These are phyloP conservation scores for Marmota flaviventris DNA, from an alignment of 2,113 vertebrate species.

Conservation along the genomic window DNA sequence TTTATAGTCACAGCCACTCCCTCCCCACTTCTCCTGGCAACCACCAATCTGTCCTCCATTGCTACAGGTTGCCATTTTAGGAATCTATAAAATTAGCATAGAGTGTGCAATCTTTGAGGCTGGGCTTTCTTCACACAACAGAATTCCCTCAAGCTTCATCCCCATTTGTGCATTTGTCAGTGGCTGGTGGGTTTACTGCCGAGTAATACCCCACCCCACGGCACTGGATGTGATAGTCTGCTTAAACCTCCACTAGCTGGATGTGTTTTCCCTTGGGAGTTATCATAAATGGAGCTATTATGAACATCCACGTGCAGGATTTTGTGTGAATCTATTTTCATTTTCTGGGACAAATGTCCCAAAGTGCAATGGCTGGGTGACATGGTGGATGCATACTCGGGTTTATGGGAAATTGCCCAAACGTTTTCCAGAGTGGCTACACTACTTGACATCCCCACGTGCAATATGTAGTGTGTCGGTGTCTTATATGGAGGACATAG, in stretches of 20 bases:
- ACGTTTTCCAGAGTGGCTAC: accelerated
- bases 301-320: accelerated
- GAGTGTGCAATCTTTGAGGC: accelerated
- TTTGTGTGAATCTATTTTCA: too few relatives aligned
- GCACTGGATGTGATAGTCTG: accelerated
- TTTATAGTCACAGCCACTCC: accelerated
- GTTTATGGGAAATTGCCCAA: background rate
- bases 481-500: background rate
- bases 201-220: accelerated
- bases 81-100: accelerated
- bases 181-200: background rate
- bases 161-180: accelerated
- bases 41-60: accelerated
- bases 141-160: background rate
- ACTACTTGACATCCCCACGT: too few relatives aligned
- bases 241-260: accelerated
- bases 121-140: accelerated
- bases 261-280: too few relatives aligned
- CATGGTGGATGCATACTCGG: accelerated
- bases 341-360: background rate
- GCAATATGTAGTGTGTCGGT: accelerated
- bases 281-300: background rate
- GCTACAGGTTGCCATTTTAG: accelerated
- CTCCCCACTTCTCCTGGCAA: accelerated
- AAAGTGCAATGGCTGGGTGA: accelerated